Evolutionary conservation across 2,888 invertebrate genomes (phyloP), one percentile per base, ranked within the genome.

Genomic region (Napeogenes sylphis): DNA sequence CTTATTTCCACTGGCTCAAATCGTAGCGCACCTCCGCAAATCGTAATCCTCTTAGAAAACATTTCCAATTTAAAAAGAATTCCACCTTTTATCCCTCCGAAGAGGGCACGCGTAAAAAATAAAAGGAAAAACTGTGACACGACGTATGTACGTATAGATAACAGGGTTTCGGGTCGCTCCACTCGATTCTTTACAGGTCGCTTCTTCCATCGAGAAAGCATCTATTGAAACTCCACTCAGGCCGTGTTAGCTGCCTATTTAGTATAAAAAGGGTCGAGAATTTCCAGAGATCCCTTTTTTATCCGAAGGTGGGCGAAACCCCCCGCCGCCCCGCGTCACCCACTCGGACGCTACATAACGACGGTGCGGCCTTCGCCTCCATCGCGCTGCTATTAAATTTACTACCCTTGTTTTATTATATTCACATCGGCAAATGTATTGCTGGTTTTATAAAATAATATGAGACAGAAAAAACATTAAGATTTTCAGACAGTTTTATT

Each of bases 41-140:
- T 89, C 86, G 88, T 90, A 90, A 90, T 90, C 90, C 90, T 90
- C 90, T 90, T 87, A 88, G 87, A 90, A 89, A 90, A 90, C 90
- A 90, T 90, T 90, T 90, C 90, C 90, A 90, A 90, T 90, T 90
- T 90, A 90, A 90, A 90, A 90, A 90, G 90, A 89, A 90, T 90
- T 90, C 85, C 78, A 76, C 76, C 85, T 87, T 83, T 86, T 85
- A 87, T 87, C 88, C 88, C 85, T 87, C 82, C 67, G 84, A 83
- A 83, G 83, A 87, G 86, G 85, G 87, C 84, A 80, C 83, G 87
- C 87, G 88, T 87, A 89, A 90, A 87, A 89, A 89, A 87, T 88
- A 88, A 89, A 87, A 87, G 84, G 84, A 87, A 89, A 87, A 87
- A 79, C 82, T 81, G 86, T 77, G 87, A 89, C 87, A 84, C 84